phyloP scores from a whole-genome alignment of 1,140 invertebrate genomes.

The Drosophila nasuta region DNA sequence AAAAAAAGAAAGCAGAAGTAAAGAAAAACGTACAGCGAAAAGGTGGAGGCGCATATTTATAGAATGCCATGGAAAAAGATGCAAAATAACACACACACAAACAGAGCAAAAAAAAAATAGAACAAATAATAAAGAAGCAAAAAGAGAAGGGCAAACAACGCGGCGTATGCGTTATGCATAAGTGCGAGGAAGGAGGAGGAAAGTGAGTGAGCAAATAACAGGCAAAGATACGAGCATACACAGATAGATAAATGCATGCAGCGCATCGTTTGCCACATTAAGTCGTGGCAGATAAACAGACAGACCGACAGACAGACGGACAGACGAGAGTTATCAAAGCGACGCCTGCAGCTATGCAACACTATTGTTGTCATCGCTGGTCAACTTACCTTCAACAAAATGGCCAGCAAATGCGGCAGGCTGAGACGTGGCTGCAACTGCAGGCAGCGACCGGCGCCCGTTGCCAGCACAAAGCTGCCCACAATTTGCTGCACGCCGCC shows the following conservation, averaged over 20 bases:
- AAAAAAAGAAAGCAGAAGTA: constrained; percentile 54
- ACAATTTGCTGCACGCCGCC: constrained; percentile 89
- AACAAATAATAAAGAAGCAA: neutral
- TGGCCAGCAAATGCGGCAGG: constrained; percentile 85
- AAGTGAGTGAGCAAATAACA: constrained; percentile 10
- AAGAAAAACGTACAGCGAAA: constrained; percentile 58
- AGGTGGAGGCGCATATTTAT: constrained; percentile 79
- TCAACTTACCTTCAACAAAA: constrained; percentile 74
- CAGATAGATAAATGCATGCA: constrained; percentile 49
- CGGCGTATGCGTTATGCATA: constrained; percentile 69
- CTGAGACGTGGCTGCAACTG: constrained; percentile 84
- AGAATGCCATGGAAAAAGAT: constrained; percentile 49
- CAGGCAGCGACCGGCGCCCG: constrained; percentile 53
- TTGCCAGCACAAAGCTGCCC: constrained; percentile 87
- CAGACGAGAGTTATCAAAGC: constrained; percentile 30
- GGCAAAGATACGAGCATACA: constrained; percentile 39
- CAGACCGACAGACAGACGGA: constrained; percentile 4
- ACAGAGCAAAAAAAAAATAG: constrained; percentile 1
- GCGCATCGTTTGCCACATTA: constrained; percentile 50
- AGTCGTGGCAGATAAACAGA: constrained; percentile 38
- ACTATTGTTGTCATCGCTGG: constrained; percentile 30
- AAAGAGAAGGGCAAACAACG: constrained; percentile 33
- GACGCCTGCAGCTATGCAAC: constrained; percentile 31
- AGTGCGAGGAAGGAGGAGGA: neutral
- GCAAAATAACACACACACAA: too few relatives aligned